phyloP scores from a whole-genome alignment of 2,888 invertebrate genomes.

The Loripinus fragilis region DNA sequence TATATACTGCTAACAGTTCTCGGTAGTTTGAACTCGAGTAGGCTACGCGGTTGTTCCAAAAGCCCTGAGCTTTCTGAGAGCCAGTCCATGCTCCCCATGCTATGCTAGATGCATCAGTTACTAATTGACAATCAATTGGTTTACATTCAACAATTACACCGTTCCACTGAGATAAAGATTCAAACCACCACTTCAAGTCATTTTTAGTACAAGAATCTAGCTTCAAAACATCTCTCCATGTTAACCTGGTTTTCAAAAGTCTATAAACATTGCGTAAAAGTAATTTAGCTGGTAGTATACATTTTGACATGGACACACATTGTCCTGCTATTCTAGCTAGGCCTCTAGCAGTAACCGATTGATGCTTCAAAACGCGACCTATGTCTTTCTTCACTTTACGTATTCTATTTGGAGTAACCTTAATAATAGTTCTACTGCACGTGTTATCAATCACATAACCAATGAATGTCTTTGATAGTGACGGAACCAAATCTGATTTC shows the following conservation, averaged over 20 bases:
- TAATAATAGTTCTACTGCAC: background rate
- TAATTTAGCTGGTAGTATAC: constrained; percentile 6
- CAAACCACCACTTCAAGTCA: constrained; percentile 3
- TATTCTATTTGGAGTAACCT: background rate
- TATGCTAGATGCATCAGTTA: constrained; percentile 18
- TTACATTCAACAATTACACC: background rate
- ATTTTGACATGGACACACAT: constrained; percentile 7
- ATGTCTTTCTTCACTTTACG: constrained; percentile 5
- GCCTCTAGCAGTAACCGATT: background rate
- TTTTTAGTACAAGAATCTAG: constrained; percentile 1
- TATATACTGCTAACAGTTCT: constrained; percentile 16
- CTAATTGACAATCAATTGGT: constrained; percentile 10
- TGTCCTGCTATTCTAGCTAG: constrained; percentile 12
- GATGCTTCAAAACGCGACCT: background rate
- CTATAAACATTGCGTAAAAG: background rate
- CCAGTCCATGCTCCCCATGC: constrained; percentile 24
- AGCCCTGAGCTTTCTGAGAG: constrained; percentile 10
- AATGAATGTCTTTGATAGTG: constrained; percentile 9
- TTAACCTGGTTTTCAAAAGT: constrained; percentile 5
- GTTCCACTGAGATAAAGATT: constrained; percentile 12
- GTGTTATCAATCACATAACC: constrained; percentile 9
- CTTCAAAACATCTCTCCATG: background rate
- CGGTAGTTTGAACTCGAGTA: constrained; percentile 20
- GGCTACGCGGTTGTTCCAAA: constrained; percentile 10
- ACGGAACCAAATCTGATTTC: constrained; percentile 6